phyloP scores from a whole-genome alignment of 2,113 vertebrate genomes.

The Ovis canadensis region DNA sequence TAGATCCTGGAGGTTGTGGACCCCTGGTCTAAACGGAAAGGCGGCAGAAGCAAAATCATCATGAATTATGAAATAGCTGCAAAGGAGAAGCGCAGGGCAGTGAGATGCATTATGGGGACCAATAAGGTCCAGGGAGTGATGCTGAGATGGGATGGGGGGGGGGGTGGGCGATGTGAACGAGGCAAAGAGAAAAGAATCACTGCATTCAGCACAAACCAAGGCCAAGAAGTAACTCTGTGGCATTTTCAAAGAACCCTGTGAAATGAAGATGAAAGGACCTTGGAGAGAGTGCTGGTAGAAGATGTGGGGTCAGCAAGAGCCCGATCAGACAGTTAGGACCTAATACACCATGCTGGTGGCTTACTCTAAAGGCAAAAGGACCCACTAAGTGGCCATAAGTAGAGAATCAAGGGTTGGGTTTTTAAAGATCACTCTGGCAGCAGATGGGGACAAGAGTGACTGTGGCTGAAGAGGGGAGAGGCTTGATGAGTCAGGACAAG shows the following conservation, averaged over 20 bases:
- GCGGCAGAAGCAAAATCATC: neutral
- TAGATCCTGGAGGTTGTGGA: neutral
- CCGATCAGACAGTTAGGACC: fast-evolving
- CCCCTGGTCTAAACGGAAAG: neutral
- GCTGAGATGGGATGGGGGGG: neutral
- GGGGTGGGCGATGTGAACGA: too few species aligned
- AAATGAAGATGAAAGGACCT: neutral
- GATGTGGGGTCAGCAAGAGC: neutral
- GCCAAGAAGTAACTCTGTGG: neutral
- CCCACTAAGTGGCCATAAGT: neutral
- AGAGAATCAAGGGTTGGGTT: neutral
- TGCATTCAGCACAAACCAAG: neutral
- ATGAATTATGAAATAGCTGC: neutral
- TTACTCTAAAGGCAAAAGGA: neutral
- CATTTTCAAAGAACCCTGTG: neutral
- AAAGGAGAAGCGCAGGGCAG: neutral
- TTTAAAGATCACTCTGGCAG: neutral
- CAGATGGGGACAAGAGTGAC: neutral
- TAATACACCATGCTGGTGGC: neutral
- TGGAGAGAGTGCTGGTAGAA: too few species aligned
- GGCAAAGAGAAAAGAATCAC: neutral
- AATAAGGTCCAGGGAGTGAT: neutral
- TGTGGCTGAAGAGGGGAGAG: neutral
- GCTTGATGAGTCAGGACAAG: fast-evolving
- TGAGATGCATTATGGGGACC: too few species aligned